These are phyloP conservation scores for Ditula angustiorana DNA, from an alignment of 2,888 invertebrate genomes.

Conservation along the genomic window DNA sequence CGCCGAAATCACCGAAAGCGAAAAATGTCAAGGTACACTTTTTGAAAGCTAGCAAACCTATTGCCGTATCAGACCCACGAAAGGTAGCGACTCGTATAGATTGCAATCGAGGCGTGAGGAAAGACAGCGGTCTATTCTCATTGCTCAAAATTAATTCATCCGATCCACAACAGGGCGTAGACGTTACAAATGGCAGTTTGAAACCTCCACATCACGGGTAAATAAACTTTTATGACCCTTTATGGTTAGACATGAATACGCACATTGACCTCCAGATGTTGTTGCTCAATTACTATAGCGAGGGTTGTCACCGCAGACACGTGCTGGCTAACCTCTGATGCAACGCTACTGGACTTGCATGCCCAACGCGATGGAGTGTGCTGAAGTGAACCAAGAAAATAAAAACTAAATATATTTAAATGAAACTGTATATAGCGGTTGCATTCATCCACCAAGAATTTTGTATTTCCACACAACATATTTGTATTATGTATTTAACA, in stretches of 20 bases:
- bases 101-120: too few relatives aligned
- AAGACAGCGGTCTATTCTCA: background rate
- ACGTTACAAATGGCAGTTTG: background rate
- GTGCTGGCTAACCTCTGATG: constrained; percentile 79
- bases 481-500: too few relatives aligned
- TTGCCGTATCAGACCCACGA: too few relatives aligned
- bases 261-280: constrained; percentile 74
- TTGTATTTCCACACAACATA: too few relatives aligned
- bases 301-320: constrained; percentile 62
- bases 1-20: too few relatives aligned
- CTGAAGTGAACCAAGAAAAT: constrained; percentile 49
- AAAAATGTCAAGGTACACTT: too few relatives aligned
- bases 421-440: too few relatives aligned
- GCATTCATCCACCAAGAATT: too few relatives aligned
- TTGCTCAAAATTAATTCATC: too few relatives aligned
- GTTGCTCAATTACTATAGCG: constrained; percentile 55
- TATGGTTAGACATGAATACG: constrained; percentile 63
- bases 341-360: constrained; percentile 53
- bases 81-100: too few relatives aligned
- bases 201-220: constrained; percentile 19
- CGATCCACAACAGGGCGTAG: background rate
- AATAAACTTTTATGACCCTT: constrained; percentile 28
- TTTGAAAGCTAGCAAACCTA: too few relatives aligned
- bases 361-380: constrained; percentile 53
- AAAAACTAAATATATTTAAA: too few relatives aligned